Evolutionary conservation across 2,888 invertebrate genomes (phyloP).

Genomic region (Aradus depressus): DNA sequence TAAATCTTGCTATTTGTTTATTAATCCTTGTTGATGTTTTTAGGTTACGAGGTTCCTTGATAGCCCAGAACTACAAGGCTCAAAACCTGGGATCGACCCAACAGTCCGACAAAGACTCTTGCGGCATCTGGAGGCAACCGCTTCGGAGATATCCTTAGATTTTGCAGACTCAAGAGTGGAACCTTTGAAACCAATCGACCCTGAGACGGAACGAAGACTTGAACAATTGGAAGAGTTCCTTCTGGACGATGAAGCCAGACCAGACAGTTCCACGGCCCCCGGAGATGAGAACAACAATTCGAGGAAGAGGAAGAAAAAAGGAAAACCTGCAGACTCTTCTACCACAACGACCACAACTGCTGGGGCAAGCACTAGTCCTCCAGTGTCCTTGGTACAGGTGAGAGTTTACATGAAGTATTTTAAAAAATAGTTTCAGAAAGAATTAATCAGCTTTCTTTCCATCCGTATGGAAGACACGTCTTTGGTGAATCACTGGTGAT

Average conservation of each 20-base stretch:
- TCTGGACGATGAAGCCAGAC: slow-evolving; percentile 22
- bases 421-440: no score
- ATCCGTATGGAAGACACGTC: no score
- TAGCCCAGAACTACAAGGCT: slow-evolving; percentile 47
- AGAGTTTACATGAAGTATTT: not conserved
- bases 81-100: slow-evolving; percentile 39
- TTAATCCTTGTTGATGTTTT: no score
- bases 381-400: slow-evolving; percentile 28
- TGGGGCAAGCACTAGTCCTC: slow-evolving; percentile 22
- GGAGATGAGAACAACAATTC: slow-evolving; percentile 41
- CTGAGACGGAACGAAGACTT: slow-evolving; percentile 32
- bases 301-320: slow-evolving; percentile 17
- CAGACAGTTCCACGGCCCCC: slow-evolving; percentile 38
- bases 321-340: slow-evolving; percentile 21
- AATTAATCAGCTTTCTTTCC: no score
- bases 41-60: slow-evolving; percentile 47
- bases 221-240: slow-evolving; percentile 32
- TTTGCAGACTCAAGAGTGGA: slow-evolving; percentile 33
- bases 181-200: slow-evolving; percentile 26
- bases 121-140: slow-evolving; percentile 49
- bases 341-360: slow-evolving; percentile 13
- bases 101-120: slow-evolving; percentile 48
- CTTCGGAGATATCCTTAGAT: slow-evolving; percentile 49
- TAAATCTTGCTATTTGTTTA: no score
- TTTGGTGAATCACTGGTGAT: no score